These are phyloP conservation scores for Sisor rabdophorus DNA, from an alignment of 2,113 vertebrate genomes.

Conservation along the genomic window DNA sequence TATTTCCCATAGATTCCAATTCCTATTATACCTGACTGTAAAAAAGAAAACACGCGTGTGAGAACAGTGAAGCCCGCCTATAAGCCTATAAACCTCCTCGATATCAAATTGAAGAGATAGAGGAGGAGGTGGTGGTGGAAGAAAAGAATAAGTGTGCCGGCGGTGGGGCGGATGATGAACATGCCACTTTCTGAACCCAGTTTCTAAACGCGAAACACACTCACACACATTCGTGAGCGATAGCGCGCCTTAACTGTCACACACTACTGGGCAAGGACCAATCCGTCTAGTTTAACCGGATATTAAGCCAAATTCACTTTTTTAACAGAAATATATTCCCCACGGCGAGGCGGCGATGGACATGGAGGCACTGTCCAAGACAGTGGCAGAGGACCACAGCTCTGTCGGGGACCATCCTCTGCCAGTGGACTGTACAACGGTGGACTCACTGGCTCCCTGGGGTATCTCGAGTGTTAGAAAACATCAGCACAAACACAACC, in stretches of 20 bases:
- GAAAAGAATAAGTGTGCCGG: constrained; percentile 8
- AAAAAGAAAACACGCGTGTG: no score
- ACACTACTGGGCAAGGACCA: not conserved
- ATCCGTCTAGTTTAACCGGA: not conserved
- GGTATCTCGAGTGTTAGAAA: constrained; percentile 69
- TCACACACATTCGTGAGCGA: not conserved
- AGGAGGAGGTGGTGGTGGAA: not conserved
- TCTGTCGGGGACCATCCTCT: constrained; percentile 20
- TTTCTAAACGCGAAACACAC: not conserved
- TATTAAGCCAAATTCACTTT: not conserved
- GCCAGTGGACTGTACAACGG: constrained; percentile 38
- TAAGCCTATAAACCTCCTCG: constrained; percentile 38
- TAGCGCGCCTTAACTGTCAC: not conserved
- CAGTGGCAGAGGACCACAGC: constrained; percentile 18
- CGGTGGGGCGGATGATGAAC: constrained; percentile 26
- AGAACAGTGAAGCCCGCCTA: constrained; percentile 8
- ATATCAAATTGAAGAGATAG: constrained; percentile 27
- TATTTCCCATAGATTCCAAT: not conserved
- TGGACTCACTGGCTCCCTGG: constrained; percentile 23
- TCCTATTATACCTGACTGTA: no score
- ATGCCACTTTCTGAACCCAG: constrained; percentile 20
- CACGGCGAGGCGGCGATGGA: not conserved
- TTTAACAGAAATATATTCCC: not conserved
- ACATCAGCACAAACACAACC: constrained; percentile 86
- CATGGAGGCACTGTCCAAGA: constrained; percentile 47